Evolutionary conservation across 2,888 invertebrate genomes (phyloP).

Genomic region (Dolomedes plantarius): DNA sequence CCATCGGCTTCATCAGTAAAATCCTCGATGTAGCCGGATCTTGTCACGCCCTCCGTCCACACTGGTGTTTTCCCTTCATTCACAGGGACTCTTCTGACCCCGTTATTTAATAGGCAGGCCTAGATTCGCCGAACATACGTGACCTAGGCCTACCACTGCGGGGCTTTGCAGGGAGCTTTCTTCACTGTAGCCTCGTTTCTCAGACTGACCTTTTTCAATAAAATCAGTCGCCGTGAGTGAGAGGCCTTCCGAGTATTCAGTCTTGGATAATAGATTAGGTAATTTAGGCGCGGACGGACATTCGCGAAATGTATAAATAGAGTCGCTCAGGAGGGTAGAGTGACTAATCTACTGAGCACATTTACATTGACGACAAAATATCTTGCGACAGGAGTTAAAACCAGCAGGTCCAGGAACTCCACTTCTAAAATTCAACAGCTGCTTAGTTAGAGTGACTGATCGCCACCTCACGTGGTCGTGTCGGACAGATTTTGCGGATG

Average conservation of each 20-base stretch:
- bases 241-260: not conserved
- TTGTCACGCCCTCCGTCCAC: not conserved
- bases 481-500: too few relatives aligned
- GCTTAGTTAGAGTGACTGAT: too few relatives aligned
- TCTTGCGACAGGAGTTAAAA: too few relatives aligned
- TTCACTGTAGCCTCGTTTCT: not conserved
- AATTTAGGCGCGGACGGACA: not conserved
- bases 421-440: too few relatives aligned
- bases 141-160: slow-evolving; percentile 12
- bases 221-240: not conserved
- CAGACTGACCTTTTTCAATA: slow-evolving; percentile 2
- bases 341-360: too few relatives aligned
- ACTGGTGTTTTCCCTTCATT: not conserved
- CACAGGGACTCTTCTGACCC: not conserved
- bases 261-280: too few relatives aligned
- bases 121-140: not conserved
- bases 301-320: not conserved
- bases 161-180: slow-evolving; percentile 2
- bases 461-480: too few relatives aligned
- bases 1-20: too few relatives aligned
- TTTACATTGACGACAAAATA: too few relatives aligned
- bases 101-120: slow-evolving; percentile 12
- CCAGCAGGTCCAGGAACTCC: too few relatives aligned
- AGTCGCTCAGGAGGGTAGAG: too few relatives aligned
- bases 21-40: not conserved